These are phyloP conservation scores for Gambusia affinis DNA, from an alignment of 2,113 vertebrate species.

Conservation along the genomic window DNA sequence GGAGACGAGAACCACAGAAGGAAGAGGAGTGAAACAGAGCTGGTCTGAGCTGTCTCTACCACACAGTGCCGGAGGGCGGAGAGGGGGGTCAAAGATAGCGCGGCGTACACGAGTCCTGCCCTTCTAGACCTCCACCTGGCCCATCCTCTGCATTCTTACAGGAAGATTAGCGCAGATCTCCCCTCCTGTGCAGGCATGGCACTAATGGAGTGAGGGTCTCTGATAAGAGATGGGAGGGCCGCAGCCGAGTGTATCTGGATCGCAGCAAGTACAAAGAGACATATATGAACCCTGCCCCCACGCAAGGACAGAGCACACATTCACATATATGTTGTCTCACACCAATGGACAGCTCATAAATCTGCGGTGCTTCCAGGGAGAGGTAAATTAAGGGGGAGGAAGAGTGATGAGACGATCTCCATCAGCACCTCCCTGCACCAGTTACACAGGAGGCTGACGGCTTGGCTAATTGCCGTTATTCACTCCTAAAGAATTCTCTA, in stretches of 20 bases:
- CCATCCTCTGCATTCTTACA: conserved; percentile 78
- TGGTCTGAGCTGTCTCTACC: conserved; percentile 74
- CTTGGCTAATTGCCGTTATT: conserved; percentile 66
- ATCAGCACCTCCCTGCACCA: conserved; percentile 68
- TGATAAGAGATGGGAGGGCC: conserved; percentile 79
- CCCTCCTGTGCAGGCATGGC: conserved; percentile 77
- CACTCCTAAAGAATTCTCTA: conserved; percentile 25
- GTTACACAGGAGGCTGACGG: conserved; percentile 64
- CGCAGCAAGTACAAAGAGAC: conserved; percentile 66
- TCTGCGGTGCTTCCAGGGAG: conserved; percentile 61
- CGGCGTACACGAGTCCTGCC: conserved; percentile 60
- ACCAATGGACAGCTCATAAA: conserved; percentile 72
- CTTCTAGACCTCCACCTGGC: conserved; percentile 76
- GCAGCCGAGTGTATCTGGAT: conserved; percentile 63
- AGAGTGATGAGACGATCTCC: conserved; percentile 68
- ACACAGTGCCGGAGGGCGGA: conserved; percentile 52
- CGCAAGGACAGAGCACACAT: conserved; percentile 59
- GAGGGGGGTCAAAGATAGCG: conserved; percentile 72
- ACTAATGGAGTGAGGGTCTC: conserved; percentile 81
- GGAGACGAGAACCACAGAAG: conserved; percentile 64
- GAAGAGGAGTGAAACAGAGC: conserved; percentile 66
- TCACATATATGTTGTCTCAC: conserved; percentile 36
- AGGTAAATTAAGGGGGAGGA: conserved; percentile 59
- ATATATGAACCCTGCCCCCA: conserved; percentile 69
- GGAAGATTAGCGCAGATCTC: conserved; percentile 79